Evolutionary conservation across 2,888 invertebrate species (phyloP), one percentile per base, ranked within the genome.

Genomic region (Melanargia galathea): DNA sequence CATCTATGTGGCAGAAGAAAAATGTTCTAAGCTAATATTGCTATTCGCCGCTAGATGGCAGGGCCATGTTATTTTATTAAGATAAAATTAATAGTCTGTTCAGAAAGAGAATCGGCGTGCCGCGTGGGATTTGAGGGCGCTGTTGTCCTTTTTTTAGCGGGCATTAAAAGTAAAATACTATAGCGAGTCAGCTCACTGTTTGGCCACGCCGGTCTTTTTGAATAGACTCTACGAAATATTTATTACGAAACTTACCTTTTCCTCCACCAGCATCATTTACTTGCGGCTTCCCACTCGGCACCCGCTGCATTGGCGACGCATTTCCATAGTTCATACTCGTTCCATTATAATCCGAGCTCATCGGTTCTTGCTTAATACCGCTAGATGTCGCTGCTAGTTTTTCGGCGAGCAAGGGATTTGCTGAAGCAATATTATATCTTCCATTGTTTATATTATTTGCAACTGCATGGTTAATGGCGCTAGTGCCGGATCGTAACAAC

Each of bases 321-420:
- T 82, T 90, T 59, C 92, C 92, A 70, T 92, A 92, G 82, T 88
- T 91, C 88, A 92, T 90, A 80, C 87, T 85, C 74, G 87, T 79
- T 60, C 90, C 91, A 75, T 82, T 89, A 76, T 92, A 92, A 73
- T 92, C 92, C 67, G 87, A 85, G 67, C 90, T 91, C 68, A 89
- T 81, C 10, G 92, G 92, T 75, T 92, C 91, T 68, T 92, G 90
- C 87, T 92, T 91, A 86, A 93, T 87, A 80, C 92, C 86, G 86
- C 92, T 90, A 86, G 92, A 93, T 93, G 96, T 95, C 83, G 97
- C 96, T 77, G 97, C 93, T 70, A 93, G 85, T 81, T 95, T 95
- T 92, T 97, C 97, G 73, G 97, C 97, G 67, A 97, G 92, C 71
- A 97, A 86, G 16, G 97, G 97, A 86, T 97, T 97, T 52, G 96